A percentile compares a stretch with the other conserved stretches of the same genome.
Evolutionary conservation across 2,113 vertebrate genomes (phyloP).

Genomic region (Orthonyx spaldingii): DNA sequence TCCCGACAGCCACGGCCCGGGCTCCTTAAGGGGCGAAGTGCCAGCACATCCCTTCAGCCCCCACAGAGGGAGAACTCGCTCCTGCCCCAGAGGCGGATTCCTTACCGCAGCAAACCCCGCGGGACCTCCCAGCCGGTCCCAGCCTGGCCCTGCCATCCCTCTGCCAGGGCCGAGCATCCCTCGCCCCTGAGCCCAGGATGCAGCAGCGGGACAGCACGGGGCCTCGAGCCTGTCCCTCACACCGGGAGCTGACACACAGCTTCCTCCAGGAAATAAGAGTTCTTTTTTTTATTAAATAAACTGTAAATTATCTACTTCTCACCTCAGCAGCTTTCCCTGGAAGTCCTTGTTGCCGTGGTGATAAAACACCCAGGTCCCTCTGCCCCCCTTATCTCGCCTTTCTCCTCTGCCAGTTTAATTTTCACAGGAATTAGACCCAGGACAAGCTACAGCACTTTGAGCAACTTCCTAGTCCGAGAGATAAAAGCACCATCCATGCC

Average conservation of each 20-base stretch:
- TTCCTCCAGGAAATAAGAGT: not conserved
- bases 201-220: not conserved
- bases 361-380: not conserved
- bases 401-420: not conserved
- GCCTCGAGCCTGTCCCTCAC: not conserved
- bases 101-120: not conserved
- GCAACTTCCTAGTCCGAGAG: not conserved
- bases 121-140: not conserved
- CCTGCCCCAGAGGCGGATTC: not conserved
- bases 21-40: not conserved
- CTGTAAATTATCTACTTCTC: slow-evolving; percentile 2
- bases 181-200: not conserved
- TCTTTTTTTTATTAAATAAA: not conserved
- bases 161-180: not conserved
- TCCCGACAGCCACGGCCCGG: not conserved
- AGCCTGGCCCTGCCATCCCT: not conserved
- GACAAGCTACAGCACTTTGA: not conserved
- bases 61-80: not conserved
- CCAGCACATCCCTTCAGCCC: not conserved
- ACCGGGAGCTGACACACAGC: not conserved
- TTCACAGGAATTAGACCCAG: not conserved
- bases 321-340: slow-evolving; percentile 12
- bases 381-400: not conserved
- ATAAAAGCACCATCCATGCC: not conserved
- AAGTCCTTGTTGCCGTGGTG: slow-evolving; percentile 20